Evolutionary conservation across 2,888 invertebrate genomes (phyloP).

Genomic region (Lasius fuliginosus): DNA sequence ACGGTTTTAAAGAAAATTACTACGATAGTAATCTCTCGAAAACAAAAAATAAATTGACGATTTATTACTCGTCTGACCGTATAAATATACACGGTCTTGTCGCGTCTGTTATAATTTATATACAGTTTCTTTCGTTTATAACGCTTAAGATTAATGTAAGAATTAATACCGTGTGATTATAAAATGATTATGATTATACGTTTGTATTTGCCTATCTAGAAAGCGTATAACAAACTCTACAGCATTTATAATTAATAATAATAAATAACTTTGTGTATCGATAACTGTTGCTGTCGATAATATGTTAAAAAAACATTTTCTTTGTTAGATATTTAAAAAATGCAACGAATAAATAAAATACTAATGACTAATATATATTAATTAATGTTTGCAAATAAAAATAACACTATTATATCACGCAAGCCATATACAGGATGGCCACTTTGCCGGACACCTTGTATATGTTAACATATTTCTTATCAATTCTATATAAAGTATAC

Average conservation of each 20-base stretch:
- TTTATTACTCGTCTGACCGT: constrained; percentile 14
- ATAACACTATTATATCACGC: constrained; percentile 10
- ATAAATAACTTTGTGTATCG: not conserved
- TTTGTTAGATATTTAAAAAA: constrained; percentile 5
- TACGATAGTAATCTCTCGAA: constrained; percentile 1
- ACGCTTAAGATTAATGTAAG: constrained; percentile 39
- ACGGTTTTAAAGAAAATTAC: not conserved
- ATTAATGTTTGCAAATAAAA: constrained; percentile 2
- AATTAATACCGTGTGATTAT: constrained; percentile 28
- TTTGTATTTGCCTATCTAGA: constrained; percentile 9
- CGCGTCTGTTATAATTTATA: constrained; percentile 15
- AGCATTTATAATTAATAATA: constrained; percentile 38
- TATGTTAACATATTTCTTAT: not conserved
- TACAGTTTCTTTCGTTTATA: constrained; percentile 26
- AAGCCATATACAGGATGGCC: not conserved
- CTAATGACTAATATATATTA: not conserved
- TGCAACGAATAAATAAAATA: constrained; percentile 16
- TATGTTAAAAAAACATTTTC: not conserved
- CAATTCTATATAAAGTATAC: constrained; percentile 17
- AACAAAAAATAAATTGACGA: constrained; percentile 21
- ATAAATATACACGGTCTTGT: not conserved
- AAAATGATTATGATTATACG: constrained; percentile 32
- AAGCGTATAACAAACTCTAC: constrained; percentile 33
- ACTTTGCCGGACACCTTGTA: not conserved
- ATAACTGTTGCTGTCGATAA: not conserved